Evolutionary conservation across 1,140 invertebrate species (phyloP).

Genomic region (Calosoma granatense): DNA sequence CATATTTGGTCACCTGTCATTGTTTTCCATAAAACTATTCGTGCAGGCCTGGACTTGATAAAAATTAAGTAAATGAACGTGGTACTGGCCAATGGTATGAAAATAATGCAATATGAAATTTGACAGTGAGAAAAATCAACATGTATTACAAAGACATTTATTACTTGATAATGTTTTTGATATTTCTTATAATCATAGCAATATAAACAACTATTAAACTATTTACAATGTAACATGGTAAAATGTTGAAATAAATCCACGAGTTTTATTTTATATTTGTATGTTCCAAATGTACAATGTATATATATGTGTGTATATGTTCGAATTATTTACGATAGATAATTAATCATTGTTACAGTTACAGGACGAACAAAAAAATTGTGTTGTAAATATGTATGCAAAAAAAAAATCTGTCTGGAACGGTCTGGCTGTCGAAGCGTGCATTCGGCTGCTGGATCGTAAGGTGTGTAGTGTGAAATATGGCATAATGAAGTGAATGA

Average conservation of each 20-base stretch:
- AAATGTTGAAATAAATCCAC: slow-evolving; percentile 13
- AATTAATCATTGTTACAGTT: background rate
- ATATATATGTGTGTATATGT: too few relatives aligned
- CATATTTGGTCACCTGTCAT: too few relatives aligned
- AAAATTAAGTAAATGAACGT: too few relatives aligned
- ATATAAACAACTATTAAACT: slow-evolving; percentile 20
- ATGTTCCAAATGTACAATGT: slow-evolving; percentile 2
- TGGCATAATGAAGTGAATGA: too few relatives aligned
- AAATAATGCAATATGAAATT: too few relatives aligned
- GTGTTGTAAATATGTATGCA: background rate
- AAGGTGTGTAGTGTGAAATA: too few relatives aligned
- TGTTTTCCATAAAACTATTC: too few relatives aligned
- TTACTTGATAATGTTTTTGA: slow-evolving; percentile 18
- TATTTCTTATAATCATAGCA: slow-evolving; percentile 18
- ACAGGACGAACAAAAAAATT: background rate
- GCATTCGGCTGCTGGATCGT: background rate
- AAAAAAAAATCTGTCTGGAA: background rate
- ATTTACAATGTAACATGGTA: slow-evolving; percentile 20
- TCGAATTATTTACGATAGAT: background rate
- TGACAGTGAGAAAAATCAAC: background rate
- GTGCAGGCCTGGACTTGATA: too few relatives aligned
- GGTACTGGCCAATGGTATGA: too few relatives aligned
- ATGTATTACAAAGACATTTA: slow-evolving; percentile 18
- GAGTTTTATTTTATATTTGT: slow-evolving; percentile 9
- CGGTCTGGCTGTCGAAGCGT: background rate